These are phyloP conservation scores for Cinara cedri DNA, from an alignment of 2,888 invertebrate genomes.

Conservation along the genomic window DNA sequence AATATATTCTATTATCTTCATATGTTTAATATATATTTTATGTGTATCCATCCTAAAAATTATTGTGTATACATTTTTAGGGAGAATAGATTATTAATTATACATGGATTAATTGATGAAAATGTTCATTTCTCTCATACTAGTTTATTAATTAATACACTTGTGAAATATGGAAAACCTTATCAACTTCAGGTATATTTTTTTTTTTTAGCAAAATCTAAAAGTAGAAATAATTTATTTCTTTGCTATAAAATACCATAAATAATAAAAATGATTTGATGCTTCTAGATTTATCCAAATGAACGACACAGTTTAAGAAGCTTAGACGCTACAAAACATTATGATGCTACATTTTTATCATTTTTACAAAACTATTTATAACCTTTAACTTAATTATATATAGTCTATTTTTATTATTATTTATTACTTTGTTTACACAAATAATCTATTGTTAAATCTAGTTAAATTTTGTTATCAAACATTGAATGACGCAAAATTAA, in stretches of 20 bases:
- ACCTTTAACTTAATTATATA: constrained; percentile 56
- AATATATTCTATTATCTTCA: not conserved
- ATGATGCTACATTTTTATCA: constrained; percentile 90
- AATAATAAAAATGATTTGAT: not conserved
- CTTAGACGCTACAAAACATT: constrained; percentile 93
- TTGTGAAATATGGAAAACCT: constrained; percentile 94
- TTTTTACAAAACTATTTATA: constrained; percentile 84
- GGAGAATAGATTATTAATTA: constrained; percentile 87
- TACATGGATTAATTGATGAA: constrained; percentile 97
- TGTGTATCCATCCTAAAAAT: too few species aligned
- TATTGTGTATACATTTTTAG: constrained; percentile 64
- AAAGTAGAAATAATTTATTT: too few species aligned
- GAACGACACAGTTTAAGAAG: constrained; percentile 95
- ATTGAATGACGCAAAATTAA: not conserved
- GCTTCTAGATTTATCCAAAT: constrained; percentile 89
- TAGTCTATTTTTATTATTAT: constrained; percentile 34
- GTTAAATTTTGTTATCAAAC: constrained; percentile 44
- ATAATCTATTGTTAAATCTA: constrained; percentile 46
- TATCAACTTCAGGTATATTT: constrained; percentile 79
- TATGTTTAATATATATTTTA: too few species aligned
- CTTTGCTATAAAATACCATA: too few species aligned
- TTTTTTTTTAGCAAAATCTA: not conserved
- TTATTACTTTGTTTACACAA: constrained; percentile 32
- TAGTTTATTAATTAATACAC: constrained; percentile 84
- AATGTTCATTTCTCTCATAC: constrained; percentile 99